phyloP scores from a whole-genome alignment of 2,797 vertebrate species.

The Podarcis siculus region DNA sequence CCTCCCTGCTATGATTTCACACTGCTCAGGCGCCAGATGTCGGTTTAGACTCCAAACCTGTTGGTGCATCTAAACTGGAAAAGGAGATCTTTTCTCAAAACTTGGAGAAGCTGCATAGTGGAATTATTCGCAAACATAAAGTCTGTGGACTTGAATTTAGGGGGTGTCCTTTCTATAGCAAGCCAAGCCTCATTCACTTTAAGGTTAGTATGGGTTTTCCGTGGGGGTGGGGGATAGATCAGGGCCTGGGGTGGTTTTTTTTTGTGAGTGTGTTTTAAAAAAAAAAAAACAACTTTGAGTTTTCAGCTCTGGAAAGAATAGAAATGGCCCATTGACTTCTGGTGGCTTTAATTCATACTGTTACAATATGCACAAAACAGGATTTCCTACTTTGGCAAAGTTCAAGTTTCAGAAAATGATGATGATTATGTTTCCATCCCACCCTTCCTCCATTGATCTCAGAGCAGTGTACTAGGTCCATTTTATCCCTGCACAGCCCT shows the following conservation, averaged over 20 bases:
- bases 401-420: neutral
- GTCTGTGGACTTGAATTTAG: conserved; percentile 74
- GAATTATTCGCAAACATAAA: conserved; percentile 68
- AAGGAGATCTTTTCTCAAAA: conserved; percentile 60
- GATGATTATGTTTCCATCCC: neutral
- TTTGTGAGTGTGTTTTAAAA: neutral
- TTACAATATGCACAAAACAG: neutral
- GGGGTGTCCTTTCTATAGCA: conserved; percentile 85
- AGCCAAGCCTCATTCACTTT: conserved; percentile 87
- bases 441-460: neutral
- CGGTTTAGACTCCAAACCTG: conserved; percentile 50
- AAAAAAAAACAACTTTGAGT: neutral
- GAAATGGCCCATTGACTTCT: neutral
- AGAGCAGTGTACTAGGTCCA: too few species aligned
- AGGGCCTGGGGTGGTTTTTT: neutral
- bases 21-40: conserved; percentile 63
- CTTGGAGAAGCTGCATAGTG: conserved; percentile 45
- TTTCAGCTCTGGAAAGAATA: neutral
- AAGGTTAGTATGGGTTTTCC: conserved; percentile 79
- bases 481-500: too few species aligned
- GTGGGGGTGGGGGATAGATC: neutral
- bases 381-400: too few species aligned
- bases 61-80: conserved; percentile 62
- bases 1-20: neutral
- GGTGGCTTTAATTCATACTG: neutral